Percentiles rank a stretch among this genome's conserved stretches.
phyloP scores from a whole-genome alignment of 2,888 invertebrate genomes.

The Bursaphelenchus okinawaensis region DNA sequence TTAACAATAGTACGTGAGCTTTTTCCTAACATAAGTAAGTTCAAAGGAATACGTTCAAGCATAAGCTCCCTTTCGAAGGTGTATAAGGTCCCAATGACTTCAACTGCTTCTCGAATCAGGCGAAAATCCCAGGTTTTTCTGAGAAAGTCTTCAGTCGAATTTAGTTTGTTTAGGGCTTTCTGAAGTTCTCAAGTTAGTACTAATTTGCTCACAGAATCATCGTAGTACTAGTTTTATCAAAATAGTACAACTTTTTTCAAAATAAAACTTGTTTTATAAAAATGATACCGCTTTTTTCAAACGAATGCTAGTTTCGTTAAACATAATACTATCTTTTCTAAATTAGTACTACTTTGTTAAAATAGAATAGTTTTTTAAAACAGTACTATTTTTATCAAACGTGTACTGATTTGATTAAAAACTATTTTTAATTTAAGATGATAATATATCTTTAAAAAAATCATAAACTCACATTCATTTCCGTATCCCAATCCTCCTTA shows the following conservation, averaged over 20 bases:
- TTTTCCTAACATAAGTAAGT: not conserved
- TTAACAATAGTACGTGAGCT: not conserved
- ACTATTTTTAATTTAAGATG: not conserved
- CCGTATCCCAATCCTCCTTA: not conserved
- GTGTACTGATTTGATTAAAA: too few relatives aligned
- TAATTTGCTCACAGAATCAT: too few relatives aligned
- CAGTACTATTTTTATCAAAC: too few relatives aligned
- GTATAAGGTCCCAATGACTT: not conserved
- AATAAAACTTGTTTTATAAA: too few relatives aligned
- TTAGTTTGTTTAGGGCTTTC: constrained; percentile 44
- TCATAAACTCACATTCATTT: not conserved
- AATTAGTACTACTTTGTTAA: too few relatives aligned
- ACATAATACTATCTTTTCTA: too few relatives aligned
- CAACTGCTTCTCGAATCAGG: constrained; percentile 14
- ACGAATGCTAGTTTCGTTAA: too few relatives aligned
- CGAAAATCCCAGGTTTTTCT: constrained; percentile 44
- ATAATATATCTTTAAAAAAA: not conserved
- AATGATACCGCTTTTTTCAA: too few relatives aligned
- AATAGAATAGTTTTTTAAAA: too few relatives aligned
- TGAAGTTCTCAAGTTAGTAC: constrained; percentile 23
- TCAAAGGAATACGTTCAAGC: not conserved
- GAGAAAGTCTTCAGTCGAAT: constrained; percentile 43
- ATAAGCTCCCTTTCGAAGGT: not conserved
- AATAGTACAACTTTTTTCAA: too few relatives aligned
- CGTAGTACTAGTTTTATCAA: too few relatives aligned